Evolutionary conservation across 2,888 invertebrate species (phyloP).

Genomic region (Blastobasis lacticolella): DNA sequence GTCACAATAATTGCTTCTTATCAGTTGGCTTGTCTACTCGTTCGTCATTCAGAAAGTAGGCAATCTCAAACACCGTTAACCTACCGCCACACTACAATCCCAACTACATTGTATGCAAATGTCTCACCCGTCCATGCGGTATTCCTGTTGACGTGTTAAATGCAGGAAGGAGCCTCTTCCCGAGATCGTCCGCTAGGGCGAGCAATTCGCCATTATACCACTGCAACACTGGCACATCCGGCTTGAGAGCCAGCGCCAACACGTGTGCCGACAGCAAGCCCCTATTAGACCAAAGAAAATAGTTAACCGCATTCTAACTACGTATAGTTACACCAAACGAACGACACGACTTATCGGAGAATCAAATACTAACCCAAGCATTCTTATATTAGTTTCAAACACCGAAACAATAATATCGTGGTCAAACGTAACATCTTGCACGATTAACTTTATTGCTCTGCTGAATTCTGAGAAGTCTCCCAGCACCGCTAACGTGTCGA

Average conservation of each 20-base stretch:
- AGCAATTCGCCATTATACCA: constrained; percentile 94
- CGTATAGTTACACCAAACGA: not conserved
- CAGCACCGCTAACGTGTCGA: constrained; percentile 93
- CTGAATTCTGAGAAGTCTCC: constrained; percentile 96
- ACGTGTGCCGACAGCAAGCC: constrained; percentile 95
- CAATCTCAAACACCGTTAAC: no score
- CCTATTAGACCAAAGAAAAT: constrained; percentile 45
- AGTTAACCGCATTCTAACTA: not conserved
- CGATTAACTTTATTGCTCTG: constrained; percentile 88
- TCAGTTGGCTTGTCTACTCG: no score
- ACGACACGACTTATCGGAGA: not conserved
- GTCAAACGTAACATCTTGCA: constrained; percentile 92
- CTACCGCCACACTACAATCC: no score
- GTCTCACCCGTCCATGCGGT: constrained; percentile 91
- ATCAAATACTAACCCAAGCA: constrained; percentile 85
- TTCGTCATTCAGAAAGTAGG: no score
- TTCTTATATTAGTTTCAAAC: constrained; percentile 98
- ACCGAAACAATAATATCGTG: constrained; percentile 96
- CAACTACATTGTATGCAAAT: no score
- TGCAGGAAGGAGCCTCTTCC: constrained; percentile 93
- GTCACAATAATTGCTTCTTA: no score
- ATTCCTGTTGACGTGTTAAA: constrained; percentile 98
- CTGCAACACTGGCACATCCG: constrained; percentile 80
- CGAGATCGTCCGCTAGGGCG: constrained; percentile 92
- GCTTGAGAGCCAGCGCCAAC: constrained; percentile 86